Percentiles rank a stretch among this genome's conserved stretches.
Conservation (phyloP, 2,113 vertebrate species). For the Solea senegalensis region DNA sequence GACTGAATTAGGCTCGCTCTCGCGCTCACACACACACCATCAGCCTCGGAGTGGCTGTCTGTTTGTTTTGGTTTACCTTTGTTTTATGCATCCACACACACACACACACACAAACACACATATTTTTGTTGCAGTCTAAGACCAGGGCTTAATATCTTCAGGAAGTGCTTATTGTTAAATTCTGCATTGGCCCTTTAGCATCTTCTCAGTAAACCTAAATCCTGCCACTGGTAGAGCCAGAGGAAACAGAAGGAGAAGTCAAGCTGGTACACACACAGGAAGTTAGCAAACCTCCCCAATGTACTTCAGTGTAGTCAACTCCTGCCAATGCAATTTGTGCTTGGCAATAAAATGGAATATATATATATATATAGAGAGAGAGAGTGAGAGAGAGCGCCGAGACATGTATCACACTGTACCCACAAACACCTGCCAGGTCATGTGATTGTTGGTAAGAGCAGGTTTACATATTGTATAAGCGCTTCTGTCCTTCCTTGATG, state of each 20-base stretch:
- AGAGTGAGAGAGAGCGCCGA: neutral
- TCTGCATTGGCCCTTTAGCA: neutral
- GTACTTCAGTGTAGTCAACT: slow-evolving; percentile 46
- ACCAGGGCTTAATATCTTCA: neutral
- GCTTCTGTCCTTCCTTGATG: slow-evolving; percentile 57
- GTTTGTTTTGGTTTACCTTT: too few relatives aligned
- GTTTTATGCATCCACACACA: too few relatives aligned
- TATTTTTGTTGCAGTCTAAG: too few relatives aligned
- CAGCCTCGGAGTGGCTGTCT: too few relatives aligned
- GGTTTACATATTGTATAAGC: slow-evolving; percentile 4
- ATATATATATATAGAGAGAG: slow-evolving; percentile 4
- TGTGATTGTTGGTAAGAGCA: slow-evolving; percentile 25
- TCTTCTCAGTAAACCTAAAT: slow-evolving; percentile 11
- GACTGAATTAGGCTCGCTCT: too few relatives aligned
- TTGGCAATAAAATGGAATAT: slow-evolving; percentile 39
- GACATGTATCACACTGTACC: slow-evolving; percentile 1
- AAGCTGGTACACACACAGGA: slow-evolving; percentile 19
- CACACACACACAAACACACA: too few relatives aligned
- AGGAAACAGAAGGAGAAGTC: slow-evolving; percentile 6
- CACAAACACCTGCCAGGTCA: slow-evolving; percentile 15
- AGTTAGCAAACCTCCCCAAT: slow-evolving; percentile 41
- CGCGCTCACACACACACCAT: too few relatives aligned
- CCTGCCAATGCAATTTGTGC: slow-evolving; percentile 51
- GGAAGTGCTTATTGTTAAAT: neutral
- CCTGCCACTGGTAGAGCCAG: slow-evolving; percentile 52